These are phyloP conservation scores for Clupea harengus DNA, from an alignment of 2,113 vertebrate genomes.

Conservation along the genomic window DNA sequence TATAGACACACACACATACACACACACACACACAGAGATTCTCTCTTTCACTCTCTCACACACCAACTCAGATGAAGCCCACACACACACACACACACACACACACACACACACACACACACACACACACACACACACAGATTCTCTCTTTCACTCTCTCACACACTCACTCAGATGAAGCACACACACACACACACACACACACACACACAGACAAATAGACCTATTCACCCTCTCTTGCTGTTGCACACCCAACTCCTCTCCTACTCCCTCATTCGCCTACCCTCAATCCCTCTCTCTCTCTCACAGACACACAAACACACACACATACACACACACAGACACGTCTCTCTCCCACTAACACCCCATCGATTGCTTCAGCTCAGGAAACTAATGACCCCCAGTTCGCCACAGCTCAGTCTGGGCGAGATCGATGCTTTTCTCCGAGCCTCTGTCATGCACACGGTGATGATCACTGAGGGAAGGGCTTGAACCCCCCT, in stretches of 20 bases:
- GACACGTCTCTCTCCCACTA: background rate
- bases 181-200: background rate
- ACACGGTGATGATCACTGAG: background rate
- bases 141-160: too few relatives aligned
- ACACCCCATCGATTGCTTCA: background rate
- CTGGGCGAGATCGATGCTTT: background rate
- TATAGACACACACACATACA: background rate
- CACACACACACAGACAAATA: background rate
- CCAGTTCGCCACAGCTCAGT: background rate
- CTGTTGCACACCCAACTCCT: background rate
- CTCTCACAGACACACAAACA: background rate
- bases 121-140: background rate
- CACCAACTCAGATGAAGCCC: too few relatives aligned
- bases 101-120: background rate
- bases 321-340: background rate
- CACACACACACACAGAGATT: background rate
- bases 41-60: background rate
- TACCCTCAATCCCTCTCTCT: too few relatives aligned
- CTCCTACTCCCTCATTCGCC: background rate
- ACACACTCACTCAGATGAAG: too few relatives aligned
- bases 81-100: background rate
- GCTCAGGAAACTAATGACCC: slow-evolving; percentile 12
- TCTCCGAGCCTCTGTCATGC: background rate
- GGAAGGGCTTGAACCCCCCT: background rate
- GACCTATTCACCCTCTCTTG: background rate